Evolutionary conservation across 2,888 invertebrate genomes (phyloP).

Genomic region (Anoncus sp.): DNA sequence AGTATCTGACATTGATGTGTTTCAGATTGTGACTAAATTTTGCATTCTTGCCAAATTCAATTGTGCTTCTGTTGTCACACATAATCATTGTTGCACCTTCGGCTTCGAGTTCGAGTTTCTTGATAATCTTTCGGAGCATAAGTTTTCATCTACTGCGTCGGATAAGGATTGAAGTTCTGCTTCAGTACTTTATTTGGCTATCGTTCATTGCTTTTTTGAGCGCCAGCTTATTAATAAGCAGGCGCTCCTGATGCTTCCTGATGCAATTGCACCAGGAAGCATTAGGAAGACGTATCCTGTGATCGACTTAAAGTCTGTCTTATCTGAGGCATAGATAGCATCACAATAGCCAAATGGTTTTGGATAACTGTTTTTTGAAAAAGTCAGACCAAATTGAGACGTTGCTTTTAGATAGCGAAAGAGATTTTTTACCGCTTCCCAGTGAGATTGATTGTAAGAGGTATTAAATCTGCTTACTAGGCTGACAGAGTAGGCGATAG

Average conservation of each 20-base stretch:
- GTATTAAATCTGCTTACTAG: slow-evolving; percentile 27
- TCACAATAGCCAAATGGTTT: neutral
- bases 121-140: slow-evolving; percentile 22
- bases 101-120: neutral
- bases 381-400: slow-evolving; percentile 21
- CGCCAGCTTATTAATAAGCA: slow-evolving; percentile 34
- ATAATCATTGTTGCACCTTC: neutral
- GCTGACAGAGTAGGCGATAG: slow-evolving; percentile 28
- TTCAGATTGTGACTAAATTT: neutral
- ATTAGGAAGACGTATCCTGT: slow-evolving; percentile 34
- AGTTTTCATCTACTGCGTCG: slow-evolving; percentile 17
- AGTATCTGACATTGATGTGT: slow-evolving; percentile 4
- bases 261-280: too few relatives aligned
- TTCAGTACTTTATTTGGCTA: slow-evolving; percentile 29
- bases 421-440: slow-evolving; percentile 22
- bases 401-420: slow-evolving; percentile 20
- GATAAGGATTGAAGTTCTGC: slow-evolving; percentile 21
- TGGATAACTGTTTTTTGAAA: slow-evolving; percentile 8
- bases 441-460: slow-evolving; percentile 7
- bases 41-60: neutral
- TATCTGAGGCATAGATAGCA: slow-evolving; percentile 31
- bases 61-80: slow-evolving; percentile 12
- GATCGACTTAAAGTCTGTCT: slow-evolving; percentile 1
- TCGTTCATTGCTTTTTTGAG: slow-evolving; percentile 25
- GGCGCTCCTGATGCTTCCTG: too few relatives aligned